These are phyloP conservation scores for Nephrotoma guestfalica DNA, from an alignment of 2,888 invertebrate genomes.

Conservation along the genomic window DNA sequence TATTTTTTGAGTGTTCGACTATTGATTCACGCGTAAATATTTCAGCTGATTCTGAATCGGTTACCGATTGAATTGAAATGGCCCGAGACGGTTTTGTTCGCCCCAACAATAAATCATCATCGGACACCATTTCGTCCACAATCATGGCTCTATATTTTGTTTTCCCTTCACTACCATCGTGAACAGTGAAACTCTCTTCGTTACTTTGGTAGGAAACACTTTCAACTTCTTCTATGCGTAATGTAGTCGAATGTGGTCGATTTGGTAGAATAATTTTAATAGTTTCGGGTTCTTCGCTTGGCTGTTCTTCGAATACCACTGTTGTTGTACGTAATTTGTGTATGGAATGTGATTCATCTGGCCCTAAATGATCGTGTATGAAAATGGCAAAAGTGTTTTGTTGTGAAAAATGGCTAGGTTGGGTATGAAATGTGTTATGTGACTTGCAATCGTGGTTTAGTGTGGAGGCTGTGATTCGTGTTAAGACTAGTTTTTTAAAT, in stretches of 20 bases:
- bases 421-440: neutral
- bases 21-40: neutral
- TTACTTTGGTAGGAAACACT: constrained; percentile 22
- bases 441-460: neutral
- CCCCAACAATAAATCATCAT: constrained; percentile 15
- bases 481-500: neutral
- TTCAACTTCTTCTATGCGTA: constrained; percentile 41
- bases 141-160: constrained; percentile 22
- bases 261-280: constrained; percentile 35
- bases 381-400: neutral
- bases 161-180: constrained; percentile 5
- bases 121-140: constrained; percentile 39
- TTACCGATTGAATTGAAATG: constrained; percentile 50
- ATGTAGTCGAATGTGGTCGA: constrained; percentile 37
- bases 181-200: constrained; percentile 6
- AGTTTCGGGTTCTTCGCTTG: constrained; percentile 17
- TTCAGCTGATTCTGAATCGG: constrained; percentile 28
- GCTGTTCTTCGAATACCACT: constrained; percentile 39
- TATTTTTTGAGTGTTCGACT: neutral
- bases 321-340: constrained; percentile 48
- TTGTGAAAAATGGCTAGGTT: neutral
- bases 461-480: neutral
- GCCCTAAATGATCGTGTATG: constrained; percentile 40
- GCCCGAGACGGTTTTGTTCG: constrained; percentile 25
- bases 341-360: constrained; percentile 48